A percentile compares a stretch with the other conserved stretches of the same genome.
phyloP scores from a whole-genome alignment of 2,888 invertebrate genomes.

The Philhelius pedissequus region DNA sequence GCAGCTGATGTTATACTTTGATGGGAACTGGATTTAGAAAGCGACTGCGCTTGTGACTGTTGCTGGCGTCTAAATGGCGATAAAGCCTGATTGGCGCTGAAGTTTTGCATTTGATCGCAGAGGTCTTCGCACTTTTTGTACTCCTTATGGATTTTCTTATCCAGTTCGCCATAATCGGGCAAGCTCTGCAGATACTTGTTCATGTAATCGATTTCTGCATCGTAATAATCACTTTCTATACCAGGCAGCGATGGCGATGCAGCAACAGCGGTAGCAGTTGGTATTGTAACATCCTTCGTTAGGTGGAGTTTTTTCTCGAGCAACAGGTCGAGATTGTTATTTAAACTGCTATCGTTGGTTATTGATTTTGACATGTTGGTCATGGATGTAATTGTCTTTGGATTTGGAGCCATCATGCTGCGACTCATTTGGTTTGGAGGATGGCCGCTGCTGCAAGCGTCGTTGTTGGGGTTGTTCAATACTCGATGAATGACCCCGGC shows the following conservation, averaged over 20 bases:
- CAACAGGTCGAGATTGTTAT: conserved; percentile 61
- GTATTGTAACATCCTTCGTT: conserved; percentile 58
- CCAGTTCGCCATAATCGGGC: conserved; percentile 78
- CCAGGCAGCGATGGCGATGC: conserved; percentile 3
- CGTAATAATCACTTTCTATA: conserved; percentile 74
- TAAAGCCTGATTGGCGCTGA: conserved; percentile 54
- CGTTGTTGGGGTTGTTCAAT: conserved; percentile 61
- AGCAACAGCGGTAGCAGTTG: not conserved
- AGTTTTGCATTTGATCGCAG: conserved; percentile 76
- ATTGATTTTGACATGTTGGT: conserved; percentile 57
- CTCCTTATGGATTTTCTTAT: conserved; percentile 78
- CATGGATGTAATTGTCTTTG: conserved; percentile 34
- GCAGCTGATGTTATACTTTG: conserved; percentile 72
- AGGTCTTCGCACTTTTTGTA: conserved; percentile 78
- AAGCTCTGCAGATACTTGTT: conserved; percentile 79
- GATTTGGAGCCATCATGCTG: conserved; percentile 54
- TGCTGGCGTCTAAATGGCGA: conserved; percentile 68
- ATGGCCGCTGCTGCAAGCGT: not conserved
- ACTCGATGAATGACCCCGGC: conserved; percentile 68
- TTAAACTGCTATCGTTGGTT: conserved; percentile 57
- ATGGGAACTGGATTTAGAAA: conserved; percentile 77
- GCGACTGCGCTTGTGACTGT: conserved; percentile 70
- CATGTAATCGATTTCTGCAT: conserved; percentile 79
- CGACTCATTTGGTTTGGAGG: conserved; percentile 38
- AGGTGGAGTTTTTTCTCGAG: conserved; percentile 60